phyloP scores from a whole-genome alignment of 1,140 invertebrate species.

The Cylas formicarius region DNA sequence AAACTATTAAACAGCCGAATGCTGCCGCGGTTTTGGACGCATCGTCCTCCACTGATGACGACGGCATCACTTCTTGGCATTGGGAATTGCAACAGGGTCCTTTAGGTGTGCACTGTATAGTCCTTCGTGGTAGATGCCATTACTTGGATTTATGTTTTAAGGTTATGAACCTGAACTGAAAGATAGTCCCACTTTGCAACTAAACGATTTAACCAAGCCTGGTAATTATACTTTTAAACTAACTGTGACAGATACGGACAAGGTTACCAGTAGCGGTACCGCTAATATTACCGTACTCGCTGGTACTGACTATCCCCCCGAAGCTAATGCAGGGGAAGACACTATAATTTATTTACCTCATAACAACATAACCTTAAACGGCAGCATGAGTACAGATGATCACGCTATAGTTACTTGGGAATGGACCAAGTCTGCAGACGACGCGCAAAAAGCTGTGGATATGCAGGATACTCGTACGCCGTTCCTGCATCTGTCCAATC shows the following conservation, averaged over 20 bases:
- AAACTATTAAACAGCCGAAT: constrained; percentile 83
- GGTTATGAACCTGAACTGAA: constrained; percentile 73
- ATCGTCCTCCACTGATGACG: constrained; percentile 44
- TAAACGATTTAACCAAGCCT: constrained; percentile 72
- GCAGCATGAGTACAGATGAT: constrained; percentile 86
- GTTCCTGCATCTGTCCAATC: constrained; percentile 69
- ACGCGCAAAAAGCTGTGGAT: constrained; percentile 82
- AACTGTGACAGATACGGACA: constrained; percentile 88
- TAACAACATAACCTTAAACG: constrained; percentile 82
- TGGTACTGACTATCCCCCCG: constrained; percentile 89
- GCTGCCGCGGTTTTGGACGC: constrained; percentile 85
- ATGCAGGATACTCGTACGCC: constrained; percentile 91
- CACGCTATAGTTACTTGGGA: constrained; percentile 88
- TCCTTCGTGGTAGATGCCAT: not conserved
- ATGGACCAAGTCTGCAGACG: constrained; percentile 84
- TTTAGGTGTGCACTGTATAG: constrained; percentile 26
- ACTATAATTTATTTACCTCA: constrained; percentile 85
- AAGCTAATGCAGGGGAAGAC: constrained; percentile 85
- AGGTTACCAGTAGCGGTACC: constrained; percentile 74
- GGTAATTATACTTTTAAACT: constrained; percentile 92
- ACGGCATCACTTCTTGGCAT: constrained; percentile 73
- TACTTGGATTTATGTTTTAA: constrained; percentile 46
- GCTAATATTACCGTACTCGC: constrained; percentile 88
- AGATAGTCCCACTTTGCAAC: constrained; percentile 73
- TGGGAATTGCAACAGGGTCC: constrained; percentile 86